A percentile compares a stretch with the other conserved stretches of the same genome.
phyloP scores from a whole-genome alignment of 2,888 invertebrate genomes.

The Ichneumoninae sp. region DNA sequence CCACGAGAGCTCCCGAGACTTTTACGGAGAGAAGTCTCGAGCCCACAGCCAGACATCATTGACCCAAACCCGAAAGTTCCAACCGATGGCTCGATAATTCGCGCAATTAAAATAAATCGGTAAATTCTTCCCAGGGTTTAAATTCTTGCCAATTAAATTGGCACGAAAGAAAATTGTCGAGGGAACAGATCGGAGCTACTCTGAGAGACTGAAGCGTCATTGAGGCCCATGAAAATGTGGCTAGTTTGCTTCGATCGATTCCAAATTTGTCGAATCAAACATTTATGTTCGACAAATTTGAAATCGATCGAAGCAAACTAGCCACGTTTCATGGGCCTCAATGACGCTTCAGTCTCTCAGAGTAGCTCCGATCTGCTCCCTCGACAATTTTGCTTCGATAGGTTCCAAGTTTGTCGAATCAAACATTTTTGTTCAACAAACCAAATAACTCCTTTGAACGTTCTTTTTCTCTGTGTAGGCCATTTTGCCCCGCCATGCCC shows the following conservation, averaged over 20 bases:
- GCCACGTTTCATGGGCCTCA: too few species aligned
- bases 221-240: too few species aligned
- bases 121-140: neutral
- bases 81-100: neutral
- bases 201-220: too few species aligned
- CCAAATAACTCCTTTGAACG: too few species aligned
- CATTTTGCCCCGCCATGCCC: neutral
- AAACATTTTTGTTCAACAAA: too few species aligned
- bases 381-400: neutral
- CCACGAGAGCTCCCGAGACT: conserved; percentile 5
- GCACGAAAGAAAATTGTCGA: neutral
- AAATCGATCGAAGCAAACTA: too few species aligned
- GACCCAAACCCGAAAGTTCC: neutral
- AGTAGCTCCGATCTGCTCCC: too few species aligned
- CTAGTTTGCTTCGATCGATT: too few species aligned
- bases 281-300: too few species aligned
- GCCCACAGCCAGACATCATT: neutral
- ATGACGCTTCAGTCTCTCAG: too few species aligned
- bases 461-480: neutral
- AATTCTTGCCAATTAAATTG: neutral
- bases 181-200: neutral
- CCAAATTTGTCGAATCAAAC: too few species aligned
- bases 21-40: conserved; percentile 14
- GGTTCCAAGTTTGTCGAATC: too few species aligned
- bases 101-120: neutral